Percentiles rank a stretch among this genome's conserved stretches.
These are phyloP conservation scores for Brachirus orientalis DNA, from an alignment of 2,113 vertebrate genomes.

Conservation along the genomic window DNA sequence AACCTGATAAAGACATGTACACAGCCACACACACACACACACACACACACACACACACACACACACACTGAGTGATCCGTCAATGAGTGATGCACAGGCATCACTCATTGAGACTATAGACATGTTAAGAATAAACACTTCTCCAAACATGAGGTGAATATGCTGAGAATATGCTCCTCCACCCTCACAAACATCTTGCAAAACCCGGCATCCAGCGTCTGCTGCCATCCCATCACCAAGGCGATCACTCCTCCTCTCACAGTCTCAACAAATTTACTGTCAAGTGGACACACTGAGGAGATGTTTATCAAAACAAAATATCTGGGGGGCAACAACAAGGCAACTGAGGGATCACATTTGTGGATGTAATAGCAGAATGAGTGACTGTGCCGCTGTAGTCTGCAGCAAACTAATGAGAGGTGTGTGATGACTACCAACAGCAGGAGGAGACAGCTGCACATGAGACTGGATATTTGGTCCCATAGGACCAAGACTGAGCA, in stretches of 20 bases:
- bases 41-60: background rate
- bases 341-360: background rate
- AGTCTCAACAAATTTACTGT: background rate
- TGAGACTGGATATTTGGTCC: conserved; percentile 41
- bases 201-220: conserved; percentile 16
- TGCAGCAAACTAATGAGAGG: conserved; percentile 41
- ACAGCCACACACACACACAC: background rate
- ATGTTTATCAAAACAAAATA: conserved; percentile 40
- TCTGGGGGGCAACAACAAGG: conserved; percentile 19
- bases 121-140: too few species aligned
- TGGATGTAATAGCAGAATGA: conserved; percentile 19
- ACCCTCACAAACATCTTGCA: background rate
- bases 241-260: conserved; percentile 38
- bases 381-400: conserved; percentile 20
- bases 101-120: too few species aligned
- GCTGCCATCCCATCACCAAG: conserved; percentile 42
- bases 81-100: too few species aligned
- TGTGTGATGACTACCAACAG: conserved; percentile 30
- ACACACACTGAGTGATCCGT: background rate
- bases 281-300: conserved; percentile 13
- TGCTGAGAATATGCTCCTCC: too few species aligned
- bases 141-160: too few species aligned
- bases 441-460: conserved; percentile 52
- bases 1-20: too few species aligned
- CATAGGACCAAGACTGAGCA: background rate